Conservation (phyloP, 2,888 invertebrate species). For the Trachelus stipa region DNA sequence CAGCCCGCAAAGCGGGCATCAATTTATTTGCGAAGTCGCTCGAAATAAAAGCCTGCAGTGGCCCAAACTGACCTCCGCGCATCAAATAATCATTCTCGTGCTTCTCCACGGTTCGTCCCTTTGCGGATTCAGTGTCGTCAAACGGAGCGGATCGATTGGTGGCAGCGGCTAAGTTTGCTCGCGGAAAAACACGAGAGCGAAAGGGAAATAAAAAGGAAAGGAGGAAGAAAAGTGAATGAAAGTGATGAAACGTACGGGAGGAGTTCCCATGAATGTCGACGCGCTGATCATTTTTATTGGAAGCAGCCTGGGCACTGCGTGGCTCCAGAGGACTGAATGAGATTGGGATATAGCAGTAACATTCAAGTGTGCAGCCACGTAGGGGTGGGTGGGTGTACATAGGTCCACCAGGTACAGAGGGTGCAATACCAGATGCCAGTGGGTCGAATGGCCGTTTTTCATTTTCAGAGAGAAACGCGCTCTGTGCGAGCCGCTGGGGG, state of each 20-base stretch:
- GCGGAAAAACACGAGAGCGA: background rate
- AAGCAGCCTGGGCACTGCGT: background rate
- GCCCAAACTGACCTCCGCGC: background rate
- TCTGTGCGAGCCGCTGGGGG: background rate
- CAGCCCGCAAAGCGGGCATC: slow-evolving; percentile 21
- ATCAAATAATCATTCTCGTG: background rate
- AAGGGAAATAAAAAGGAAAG: background rate
- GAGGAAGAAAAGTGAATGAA: background rate
- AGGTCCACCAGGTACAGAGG: background rate
- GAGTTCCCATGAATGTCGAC: background rate
- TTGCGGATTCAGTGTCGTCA: background rate
- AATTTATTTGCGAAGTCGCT: slow-evolving; percentile 21
- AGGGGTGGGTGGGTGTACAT: background rate
- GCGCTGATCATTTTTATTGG: background rate
- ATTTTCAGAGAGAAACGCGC: background rate
- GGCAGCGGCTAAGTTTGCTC: background rate
- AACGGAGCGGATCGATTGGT: background rate
- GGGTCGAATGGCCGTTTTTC: background rate
- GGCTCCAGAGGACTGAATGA: background rate
- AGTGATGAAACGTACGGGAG: background rate
- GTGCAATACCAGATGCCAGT: background rate
- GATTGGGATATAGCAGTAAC: background rate
- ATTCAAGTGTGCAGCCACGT: background rate
- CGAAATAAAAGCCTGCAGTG: background rate
- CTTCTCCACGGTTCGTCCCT: background rate